Percentiles rank a stretch among this genome's conserved stretches.
These are phyloP conservation scores for Agrotis segetum DNA, from an alignment of 2,888 invertebrate species.

Conservation along the genomic window DNA sequence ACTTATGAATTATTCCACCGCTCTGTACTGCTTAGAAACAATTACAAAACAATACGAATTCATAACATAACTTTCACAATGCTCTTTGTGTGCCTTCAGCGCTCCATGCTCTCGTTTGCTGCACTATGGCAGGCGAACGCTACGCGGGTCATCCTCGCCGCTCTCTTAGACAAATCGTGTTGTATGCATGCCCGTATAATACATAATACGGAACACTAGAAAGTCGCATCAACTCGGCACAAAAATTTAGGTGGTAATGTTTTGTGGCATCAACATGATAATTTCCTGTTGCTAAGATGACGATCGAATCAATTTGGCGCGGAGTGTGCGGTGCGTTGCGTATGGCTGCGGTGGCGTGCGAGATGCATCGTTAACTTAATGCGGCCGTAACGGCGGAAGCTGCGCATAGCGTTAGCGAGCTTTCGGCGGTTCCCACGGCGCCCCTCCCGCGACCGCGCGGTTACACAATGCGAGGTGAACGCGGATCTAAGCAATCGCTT, in stretches of 20 bases:
- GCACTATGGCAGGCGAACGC: constrained; percentile 52
- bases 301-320: constrained; percentile 83
- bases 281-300: constrained; percentile 85
- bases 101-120: constrained; percentile 68
- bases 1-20: constrained; percentile 89
- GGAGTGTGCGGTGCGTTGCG: constrained; percentile 75
- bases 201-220: constrained; percentile 67
- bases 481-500: constrained; percentile 91
- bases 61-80: constrained; percentile 85
- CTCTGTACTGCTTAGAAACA: constrained; percentile 85
- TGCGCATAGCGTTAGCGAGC: constrained; percentile 83
- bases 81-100: constrained; percentile 82
- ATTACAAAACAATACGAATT: constrained; percentile 89
- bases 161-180: constrained; percentile 59
- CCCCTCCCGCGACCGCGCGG: constrained; percentile 78
- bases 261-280: constrained; percentile 76
- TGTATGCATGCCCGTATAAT: constrained; percentile 30
- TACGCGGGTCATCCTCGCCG: constrained; percentile 56
- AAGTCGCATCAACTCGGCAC: constrained; percentile 65
- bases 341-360: constrained; percentile 77
- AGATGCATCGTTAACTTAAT: constrained; percentile 87
- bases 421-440: constrained; percentile 90
- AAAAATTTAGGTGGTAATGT: constrained; percentile 70
- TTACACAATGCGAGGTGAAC: constrained; percentile 91
- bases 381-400: constrained; percentile 88